Percentiles rank a stretch among this genome's conserved stretches.
phyloP scores from a whole-genome alignment of 2,888 invertebrate genomes.

The Perdita meconis region DNA sequence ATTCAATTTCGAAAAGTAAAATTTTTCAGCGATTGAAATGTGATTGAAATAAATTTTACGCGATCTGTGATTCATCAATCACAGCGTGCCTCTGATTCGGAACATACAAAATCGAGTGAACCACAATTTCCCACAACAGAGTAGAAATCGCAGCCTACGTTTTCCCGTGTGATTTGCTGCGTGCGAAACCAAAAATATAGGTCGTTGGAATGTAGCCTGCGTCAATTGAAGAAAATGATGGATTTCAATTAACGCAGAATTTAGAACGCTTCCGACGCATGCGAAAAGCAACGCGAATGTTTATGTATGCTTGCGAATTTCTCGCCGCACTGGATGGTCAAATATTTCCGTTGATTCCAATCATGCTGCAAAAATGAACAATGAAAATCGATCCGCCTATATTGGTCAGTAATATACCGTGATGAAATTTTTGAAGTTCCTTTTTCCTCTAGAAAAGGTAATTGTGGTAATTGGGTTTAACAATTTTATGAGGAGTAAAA shows the following conservation, averaged over 20 bases:
- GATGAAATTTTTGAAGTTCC: background rate
- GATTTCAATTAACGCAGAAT: conserved; percentile 3
- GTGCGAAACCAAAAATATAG: background rate
- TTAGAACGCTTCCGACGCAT: background rate
- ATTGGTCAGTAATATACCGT: background rate
- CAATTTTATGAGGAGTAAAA: background rate
- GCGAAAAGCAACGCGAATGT: background rate
- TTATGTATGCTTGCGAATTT: background rate
- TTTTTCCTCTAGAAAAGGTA: background rate
- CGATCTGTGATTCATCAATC: background rate
- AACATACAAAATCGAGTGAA: conserved; percentile 1
- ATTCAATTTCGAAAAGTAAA: background rate
- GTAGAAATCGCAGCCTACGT: background rate
- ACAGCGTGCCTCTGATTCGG: background rate
- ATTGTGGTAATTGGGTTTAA: background rate
- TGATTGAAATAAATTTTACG: background rate
- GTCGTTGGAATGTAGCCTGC: background rate
- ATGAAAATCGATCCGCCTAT: too few relatives aligned
- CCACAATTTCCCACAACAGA: conserved; percentile 1
- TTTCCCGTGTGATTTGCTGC: conserved; percentile 4
- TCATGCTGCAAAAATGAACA: too few relatives aligned
- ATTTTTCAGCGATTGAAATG: background rate
- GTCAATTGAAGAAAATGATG: background rate
- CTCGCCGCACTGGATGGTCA: too few relatives aligned
- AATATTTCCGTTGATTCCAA: too few relatives aligned